Evolutionary conservation across 2,113 vertebrate genomes (phyloP), one percentile per base, ranked within the genome.

Genomic region (Mohoua ochrocephala): DNA sequence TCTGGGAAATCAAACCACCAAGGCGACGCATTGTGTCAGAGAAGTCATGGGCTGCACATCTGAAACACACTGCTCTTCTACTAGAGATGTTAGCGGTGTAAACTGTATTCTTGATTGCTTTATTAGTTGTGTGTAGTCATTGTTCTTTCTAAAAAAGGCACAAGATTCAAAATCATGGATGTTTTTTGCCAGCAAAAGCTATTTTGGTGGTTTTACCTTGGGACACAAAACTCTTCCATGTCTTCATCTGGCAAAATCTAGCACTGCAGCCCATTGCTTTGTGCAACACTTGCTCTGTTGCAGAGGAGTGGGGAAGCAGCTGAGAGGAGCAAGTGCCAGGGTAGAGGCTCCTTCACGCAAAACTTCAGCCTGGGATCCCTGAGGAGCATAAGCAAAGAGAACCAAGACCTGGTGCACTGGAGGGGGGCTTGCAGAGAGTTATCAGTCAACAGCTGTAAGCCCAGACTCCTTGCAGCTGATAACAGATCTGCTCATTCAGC

Each of bases 401-500:
- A 90, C 35, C 47, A 67, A 84, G 92, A 37, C 22, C 53, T 52
- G 44, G 60, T 67, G 39, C 7, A 1, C 71, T 41, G 68, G 5
- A 15, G 37, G 13, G 87, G 35, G 35, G 28, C 63, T 88, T 91
- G 85, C 76, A 60, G 63, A 65, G 78, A 45, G 45, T 76, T 93
- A 78, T 92, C 95, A 81, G 83, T 95, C 85, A 96, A 41, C 92
- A 94, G 88, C 59, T 92, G 27, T 78, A 77, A 96, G 35, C 56
- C 71, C 76, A 95, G 85, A 15, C 63, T 89, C 63, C 76, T 94
- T 71, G 68, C 52, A 84, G 85, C 85, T 96, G 85, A 86, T 95
- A 96, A 95, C 88, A 94, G 95, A 96, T 95, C 83, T 89, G 56
- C 80, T 96, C 88, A 31, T 92, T 96, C 96, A 95, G 60, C 76